phyloP scores from a whole-genome alignment of 2,888 invertebrate species.

The Barypeithes pellucidus region DNA sequence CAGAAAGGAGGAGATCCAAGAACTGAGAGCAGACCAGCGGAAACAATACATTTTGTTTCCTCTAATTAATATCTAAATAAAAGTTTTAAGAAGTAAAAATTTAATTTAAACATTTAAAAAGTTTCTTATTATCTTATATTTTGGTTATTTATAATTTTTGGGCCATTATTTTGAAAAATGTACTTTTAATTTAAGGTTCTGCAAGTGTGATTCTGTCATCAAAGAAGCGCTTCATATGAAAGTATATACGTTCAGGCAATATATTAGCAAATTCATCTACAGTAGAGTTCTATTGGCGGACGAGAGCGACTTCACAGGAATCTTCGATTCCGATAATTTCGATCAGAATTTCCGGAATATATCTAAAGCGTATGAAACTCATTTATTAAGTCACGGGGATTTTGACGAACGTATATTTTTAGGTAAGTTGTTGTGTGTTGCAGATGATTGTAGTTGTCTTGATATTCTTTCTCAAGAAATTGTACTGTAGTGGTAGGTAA shows the following conservation, averaged over 20 bases:
- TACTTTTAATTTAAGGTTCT: conserved; percentile 47
- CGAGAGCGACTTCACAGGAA: conserved; percentile 78
- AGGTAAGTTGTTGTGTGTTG: conserved; percentile 73
- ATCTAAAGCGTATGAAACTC: conserved; percentile 91
- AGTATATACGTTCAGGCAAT: conserved; percentile 88
- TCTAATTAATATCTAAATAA: too few species aligned
- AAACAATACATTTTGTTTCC: too few species aligned
- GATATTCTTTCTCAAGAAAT: too few species aligned
- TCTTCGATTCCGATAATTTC: conserved; percentile 86
- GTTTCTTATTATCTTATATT: too few species aligned
- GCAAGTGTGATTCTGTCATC: conserved; percentile 75
- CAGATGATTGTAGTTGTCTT: too few species aligned
- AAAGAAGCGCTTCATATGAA: conserved; percentile 94
- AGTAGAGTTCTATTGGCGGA: conserved; percentile 85
- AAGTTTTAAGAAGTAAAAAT: too few species aligned
- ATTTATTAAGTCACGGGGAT: conserved; percentile 92
- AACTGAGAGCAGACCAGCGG: too few species aligned
- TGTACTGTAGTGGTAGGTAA: too few species aligned
- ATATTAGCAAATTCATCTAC: conserved; percentile 83
- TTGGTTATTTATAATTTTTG: too few species aligned
- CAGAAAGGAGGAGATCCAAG: too few species aligned
- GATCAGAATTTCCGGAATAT: conserved; percentile 90
- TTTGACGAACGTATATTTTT: conserved; percentile 98
- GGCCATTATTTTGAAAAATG: too few species aligned
- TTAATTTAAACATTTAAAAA: too few species aligned